Evolutionary conservation across 2,113 vertebrate genomes (phyloP).

Genomic region (Hippocampus comes): DNA sequence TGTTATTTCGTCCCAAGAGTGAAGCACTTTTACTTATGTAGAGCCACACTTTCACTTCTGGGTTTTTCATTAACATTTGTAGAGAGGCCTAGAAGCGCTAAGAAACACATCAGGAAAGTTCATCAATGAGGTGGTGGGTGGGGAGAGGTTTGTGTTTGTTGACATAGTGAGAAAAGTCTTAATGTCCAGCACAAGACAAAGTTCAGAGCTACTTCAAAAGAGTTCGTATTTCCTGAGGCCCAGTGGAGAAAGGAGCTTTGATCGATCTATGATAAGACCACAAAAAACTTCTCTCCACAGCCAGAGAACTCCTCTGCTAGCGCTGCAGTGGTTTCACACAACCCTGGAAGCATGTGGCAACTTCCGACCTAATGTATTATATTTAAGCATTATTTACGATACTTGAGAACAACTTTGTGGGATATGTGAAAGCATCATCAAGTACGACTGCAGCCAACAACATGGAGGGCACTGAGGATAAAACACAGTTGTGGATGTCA

Average conservation of each 20-base stretch:
- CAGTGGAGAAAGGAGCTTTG: slow-evolving; percentile 33
- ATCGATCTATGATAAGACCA: slow-evolving; percentile 59
- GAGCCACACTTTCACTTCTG: neutral
- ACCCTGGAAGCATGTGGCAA: slow-evolving; percentile 13
- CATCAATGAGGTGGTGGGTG: slow-evolving; percentile 17
- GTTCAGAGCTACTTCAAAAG: neutral
- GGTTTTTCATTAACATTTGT: neutral
- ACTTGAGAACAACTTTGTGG: neutral
- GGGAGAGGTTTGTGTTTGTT: slow-evolving; percentile 9
- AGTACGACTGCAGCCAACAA: neutral
- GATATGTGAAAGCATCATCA: neutral
- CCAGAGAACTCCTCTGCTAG: slow-evolving; percentile 26
- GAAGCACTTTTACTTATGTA: neutral
- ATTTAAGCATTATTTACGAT: neutral
- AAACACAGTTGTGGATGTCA: slow-evolving; percentile 8
- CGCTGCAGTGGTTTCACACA: slow-evolving; percentile 21
- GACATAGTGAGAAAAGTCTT: slow-evolving; percentile 27
- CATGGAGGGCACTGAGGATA: slow-evolving; percentile 36
- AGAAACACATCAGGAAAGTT: slow-evolving; percentile 55
- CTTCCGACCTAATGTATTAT: neutral
- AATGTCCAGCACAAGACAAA: slow-evolving; percentile 1
- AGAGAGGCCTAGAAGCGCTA: slow-evolving; percentile 11
- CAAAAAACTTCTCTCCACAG: slow-evolving; percentile 44
- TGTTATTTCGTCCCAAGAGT: neutral
- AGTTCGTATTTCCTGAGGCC: slow-evolving; percentile 41